Conservation (phyloP, 1,140 invertebrate genomes). For the Drosophila kikkawai region DNA sequence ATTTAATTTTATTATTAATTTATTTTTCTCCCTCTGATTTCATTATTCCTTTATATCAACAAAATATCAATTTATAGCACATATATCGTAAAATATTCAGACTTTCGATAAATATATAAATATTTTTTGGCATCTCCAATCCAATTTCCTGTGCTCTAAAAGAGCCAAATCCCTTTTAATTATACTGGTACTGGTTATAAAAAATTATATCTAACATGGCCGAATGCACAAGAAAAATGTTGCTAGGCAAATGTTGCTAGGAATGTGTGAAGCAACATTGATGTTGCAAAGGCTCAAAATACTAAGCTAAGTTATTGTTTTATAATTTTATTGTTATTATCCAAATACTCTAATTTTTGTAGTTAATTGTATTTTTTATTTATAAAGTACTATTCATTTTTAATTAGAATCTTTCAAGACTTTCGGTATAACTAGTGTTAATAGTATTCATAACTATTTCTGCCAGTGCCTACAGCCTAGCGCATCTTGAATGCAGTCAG, state of each 20-base stretch:
- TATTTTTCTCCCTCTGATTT: too few species aligned
- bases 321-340: neutral
- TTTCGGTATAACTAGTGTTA: neutral
- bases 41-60: too few species aligned
- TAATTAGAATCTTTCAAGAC: neutral
- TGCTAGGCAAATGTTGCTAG: neutral
- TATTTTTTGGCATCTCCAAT: too few species aligned
- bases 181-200: neutral
- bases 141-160: too few species aligned
- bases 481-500: slow-evolving; percentile 35
- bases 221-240: neutral
- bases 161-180: neutral
- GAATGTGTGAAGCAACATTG: neutral
- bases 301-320: neutral
- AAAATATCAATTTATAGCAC: too few species aligned
- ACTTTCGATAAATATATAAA: too few species aligned
- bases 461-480: neutral
- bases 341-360: too few species aligned
- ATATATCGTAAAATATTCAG: too few species aligned
- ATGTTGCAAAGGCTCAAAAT: neutral
- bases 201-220: neutral
- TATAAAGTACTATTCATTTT: neutral
- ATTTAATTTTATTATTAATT: too few species aligned
- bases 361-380: too few species aligned
- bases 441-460: neutral